Conservation (phyloP, 2,888 invertebrate genomes). For the Tachina grossa region DNA sequence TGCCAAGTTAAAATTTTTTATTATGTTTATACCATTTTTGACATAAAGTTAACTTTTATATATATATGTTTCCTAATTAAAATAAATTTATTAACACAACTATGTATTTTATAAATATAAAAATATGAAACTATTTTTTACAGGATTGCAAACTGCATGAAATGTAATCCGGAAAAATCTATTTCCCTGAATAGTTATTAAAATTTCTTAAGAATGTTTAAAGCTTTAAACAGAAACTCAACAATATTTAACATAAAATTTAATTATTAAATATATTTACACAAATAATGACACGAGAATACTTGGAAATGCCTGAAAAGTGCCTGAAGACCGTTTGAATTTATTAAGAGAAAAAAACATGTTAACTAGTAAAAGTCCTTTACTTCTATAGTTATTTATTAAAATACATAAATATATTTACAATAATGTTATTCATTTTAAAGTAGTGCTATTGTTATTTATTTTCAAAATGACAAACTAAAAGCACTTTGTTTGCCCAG, state of each 20-base stretch:
- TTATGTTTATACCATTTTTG: neutral
- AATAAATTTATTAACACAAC: constrained; percentile 3
- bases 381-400: neutral
- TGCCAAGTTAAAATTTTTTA: neutral
- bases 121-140: constrained; percentile 73
- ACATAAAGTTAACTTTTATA: neutral
- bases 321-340: constrained; percentile 73
- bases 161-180: constrained; percentile 81
- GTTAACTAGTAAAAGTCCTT: constrained; percentile 51
- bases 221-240: constrained; percentile 35
- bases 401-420: constrained; percentile 18
- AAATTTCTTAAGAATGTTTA: constrained; percentile 61
- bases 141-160: constrained; percentile 82
- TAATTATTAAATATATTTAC: neutral
- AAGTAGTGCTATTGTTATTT: constrained; percentile 41
- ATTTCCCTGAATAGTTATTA: constrained; percentile 79
- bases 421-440: constrained; percentile 23
- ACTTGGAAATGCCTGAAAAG: constrained; percentile 71
- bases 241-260: constrained; percentile 12
- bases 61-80: neutral
- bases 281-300: constrained; percentile 29
- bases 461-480: constrained; percentile 35
- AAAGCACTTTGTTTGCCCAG: constrained; percentile 24
- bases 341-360: constrained; percentile 51
- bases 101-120: constrained; percentile 20